phyloP scores from a whole-genome alignment of 2,888 invertebrate species.

The Plemyria rubiginata region DNA sequence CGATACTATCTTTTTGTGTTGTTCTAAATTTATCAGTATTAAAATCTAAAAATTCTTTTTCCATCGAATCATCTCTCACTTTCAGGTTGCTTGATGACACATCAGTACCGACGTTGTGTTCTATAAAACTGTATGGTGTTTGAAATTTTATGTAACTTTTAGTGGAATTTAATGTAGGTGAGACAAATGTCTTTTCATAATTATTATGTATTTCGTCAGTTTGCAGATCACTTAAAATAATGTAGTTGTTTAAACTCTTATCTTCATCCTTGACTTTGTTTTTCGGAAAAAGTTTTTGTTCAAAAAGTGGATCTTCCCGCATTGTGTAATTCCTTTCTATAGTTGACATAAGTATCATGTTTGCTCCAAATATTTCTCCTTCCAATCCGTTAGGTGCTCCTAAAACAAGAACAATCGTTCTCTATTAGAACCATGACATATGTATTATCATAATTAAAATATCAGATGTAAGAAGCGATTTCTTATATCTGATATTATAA shows the following conservation, averaged over 20 bases:
- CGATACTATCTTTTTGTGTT: conserved; percentile 44
- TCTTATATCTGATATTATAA: too few species aligned
- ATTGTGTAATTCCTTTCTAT: conserved; percentile 73
- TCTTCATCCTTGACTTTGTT: conserved; percentile 59
- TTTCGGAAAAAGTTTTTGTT: conserved; percentile 60
- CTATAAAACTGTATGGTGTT: conserved; percentile 54
- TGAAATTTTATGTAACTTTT: conserved; percentile 53
- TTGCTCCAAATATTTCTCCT: conserved; percentile 88
- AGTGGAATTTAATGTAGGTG: conserved; percentile 39
- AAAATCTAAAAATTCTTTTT: conserved; percentile 55
- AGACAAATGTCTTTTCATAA: conserved; percentile 49
- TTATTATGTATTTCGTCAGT: conserved; percentile 59
- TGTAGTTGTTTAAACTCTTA: conserved; percentile 54
- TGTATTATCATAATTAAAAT: too few species aligned
- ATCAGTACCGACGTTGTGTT: conserved; percentile 55
- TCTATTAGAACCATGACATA: neutral
- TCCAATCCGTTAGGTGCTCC: conserved; percentile 87
- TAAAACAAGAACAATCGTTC: conserved; percentile 45
- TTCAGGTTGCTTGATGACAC: conserved; percentile 39
- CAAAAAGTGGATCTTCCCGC: conserved; percentile 55
- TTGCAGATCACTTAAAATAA: conserved; percentile 64
- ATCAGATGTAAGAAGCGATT: too few species aligned
- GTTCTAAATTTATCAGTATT: conserved; percentile 33
- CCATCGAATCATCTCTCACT: conserved; percentile 38
- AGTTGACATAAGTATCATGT: conserved; percentile 86